phyloP scores from a whole-genome alignment of 2,888 invertebrate species.

The Oxystoma pomonae region DNA sequence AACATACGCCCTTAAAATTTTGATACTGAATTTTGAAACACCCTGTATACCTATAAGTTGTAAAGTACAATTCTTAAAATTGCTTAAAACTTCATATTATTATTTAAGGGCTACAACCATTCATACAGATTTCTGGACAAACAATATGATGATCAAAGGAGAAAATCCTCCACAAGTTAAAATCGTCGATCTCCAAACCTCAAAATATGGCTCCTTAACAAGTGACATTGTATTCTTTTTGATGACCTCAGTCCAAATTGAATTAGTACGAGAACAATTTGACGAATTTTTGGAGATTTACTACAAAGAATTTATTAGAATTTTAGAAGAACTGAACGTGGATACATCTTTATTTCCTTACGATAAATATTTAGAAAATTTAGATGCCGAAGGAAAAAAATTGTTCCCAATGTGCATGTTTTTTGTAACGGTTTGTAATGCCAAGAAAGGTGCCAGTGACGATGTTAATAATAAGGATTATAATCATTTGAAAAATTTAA shows the following conservation, averaged over 20 bases:
- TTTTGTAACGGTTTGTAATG: background rate
- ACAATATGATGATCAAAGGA: conserved; percentile 21
- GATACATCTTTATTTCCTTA: conserved; percentile 11
- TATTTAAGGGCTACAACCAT: conserved; percentile 11
- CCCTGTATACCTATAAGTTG: no score
- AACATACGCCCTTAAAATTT: no score
- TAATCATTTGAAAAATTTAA: conserved; percentile 8
- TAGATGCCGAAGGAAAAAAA: conserved; percentile 2
- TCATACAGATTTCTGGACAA: conserved; percentile 22
- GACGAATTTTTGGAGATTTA: conserved; percentile 18
- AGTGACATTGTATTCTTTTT: conserved; percentile 17
- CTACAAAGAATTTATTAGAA: conserved; percentile 15
- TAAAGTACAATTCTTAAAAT: no score
- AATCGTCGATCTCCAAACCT: conserved; percentile 17
- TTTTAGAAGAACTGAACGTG: conserved; percentile 14
- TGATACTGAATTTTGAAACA: no score
- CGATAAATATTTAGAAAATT: conserved; percentile 14
- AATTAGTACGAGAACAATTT: conserved; percentile 6
- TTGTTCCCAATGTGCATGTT: background rate
- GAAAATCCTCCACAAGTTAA: conserved; percentile 12
- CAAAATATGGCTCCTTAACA: conserved; percentile 9
- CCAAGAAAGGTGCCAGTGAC: conserved; percentile 11
- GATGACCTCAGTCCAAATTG: conserved; percentile 11
- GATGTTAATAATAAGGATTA: conserved; percentile 11
- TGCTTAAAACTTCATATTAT: no score